phyloP scores from a whole-genome alignment of 2,888 invertebrate species.

The Acanthosepion lycidas region DNA sequence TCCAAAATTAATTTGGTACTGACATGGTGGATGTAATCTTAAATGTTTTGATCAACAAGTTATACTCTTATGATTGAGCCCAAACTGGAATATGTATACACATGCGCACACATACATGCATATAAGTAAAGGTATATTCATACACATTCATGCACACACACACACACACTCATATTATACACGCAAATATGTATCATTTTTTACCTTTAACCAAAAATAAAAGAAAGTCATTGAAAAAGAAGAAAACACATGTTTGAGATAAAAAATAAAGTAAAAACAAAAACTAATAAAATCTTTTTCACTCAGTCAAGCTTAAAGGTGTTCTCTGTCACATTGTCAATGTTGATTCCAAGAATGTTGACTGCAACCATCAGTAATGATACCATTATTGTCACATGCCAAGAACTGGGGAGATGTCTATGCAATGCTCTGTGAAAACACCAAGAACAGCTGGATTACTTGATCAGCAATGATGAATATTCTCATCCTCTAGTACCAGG shows the following conservation, averaged over 20 bases:
- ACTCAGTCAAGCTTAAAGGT: neutral
- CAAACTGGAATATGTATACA: too few relatives aligned
- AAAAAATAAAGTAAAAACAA: neutral
- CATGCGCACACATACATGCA: too few relatives aligned
- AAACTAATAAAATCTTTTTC: neutral
- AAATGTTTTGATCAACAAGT: too few relatives aligned
- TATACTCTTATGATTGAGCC: too few relatives aligned
- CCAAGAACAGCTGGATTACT: conserved; percentile 33
- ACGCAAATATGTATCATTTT: neutral
- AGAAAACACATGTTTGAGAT: neutral
- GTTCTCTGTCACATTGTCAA: neutral
- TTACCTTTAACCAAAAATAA: neutral
- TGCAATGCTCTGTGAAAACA: neutral
- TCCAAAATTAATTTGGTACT: too few relatives aligned
- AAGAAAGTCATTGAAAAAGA: neutral
- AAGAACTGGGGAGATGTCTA: neutral
- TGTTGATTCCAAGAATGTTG: neutral
- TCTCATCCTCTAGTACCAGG: neutral
- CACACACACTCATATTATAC: too few relatives aligned
- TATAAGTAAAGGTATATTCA: too few relatives aligned
- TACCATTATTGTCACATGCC: neutral
- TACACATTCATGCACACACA: too few relatives aligned
- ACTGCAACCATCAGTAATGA: neutral
- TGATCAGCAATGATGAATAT: neutral
- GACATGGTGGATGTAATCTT: too few relatives aligned